A percentile compares a stretch with the other conserved stretches of the same genome.
Conservation (phyloP, 2,797 vertebrate species). For the Mallotus villosus region DNA sequence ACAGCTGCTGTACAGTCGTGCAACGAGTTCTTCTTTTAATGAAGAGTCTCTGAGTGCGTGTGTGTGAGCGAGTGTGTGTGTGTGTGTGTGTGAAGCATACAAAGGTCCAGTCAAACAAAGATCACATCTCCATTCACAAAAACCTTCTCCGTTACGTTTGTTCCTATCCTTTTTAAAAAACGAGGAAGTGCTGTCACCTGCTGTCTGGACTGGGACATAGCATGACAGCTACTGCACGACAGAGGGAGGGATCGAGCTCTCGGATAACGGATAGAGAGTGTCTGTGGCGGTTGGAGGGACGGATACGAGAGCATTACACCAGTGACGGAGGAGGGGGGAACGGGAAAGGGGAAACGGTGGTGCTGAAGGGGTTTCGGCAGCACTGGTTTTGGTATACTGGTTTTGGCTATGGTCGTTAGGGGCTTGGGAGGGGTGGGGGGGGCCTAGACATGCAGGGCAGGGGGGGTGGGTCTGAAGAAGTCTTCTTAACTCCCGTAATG, state of each 20-base stretch:
- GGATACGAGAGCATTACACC: constrained; percentile 54
- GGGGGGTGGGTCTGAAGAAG: constrained; percentile 32
- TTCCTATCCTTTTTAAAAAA: constrained; percentile 8
- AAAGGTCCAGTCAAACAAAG: constrained; percentile 19
- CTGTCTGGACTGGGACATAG: constrained; percentile 41
- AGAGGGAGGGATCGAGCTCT: constrained; percentile 13
- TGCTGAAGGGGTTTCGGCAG: constrained; percentile 54
- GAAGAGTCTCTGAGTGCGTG: constrained; percentile 26
- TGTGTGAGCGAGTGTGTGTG: constrained; percentile 3
- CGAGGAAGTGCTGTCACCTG: constrained; percentile 33
- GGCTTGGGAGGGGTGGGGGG: constrained; percentile 20
- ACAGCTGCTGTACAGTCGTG: constrained; percentile 26
- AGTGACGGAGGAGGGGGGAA: constrained; percentile 26
- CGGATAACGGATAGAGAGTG: constrained; percentile 34
- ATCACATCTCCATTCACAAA: neutral
- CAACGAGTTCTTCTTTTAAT: constrained; percentile 13
- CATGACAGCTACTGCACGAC: constrained; percentile 12
- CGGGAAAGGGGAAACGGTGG: constrained; percentile 33
- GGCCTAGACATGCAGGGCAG: constrained; percentile 66
- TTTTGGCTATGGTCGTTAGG: constrained; percentile 69
- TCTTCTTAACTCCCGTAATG: constrained; percentile 92
- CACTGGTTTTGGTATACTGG: constrained; percentile 75
- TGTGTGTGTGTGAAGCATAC: constrained; percentile 20
- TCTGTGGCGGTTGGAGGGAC: constrained; percentile 53
- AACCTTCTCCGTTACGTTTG: constrained; percentile 2